A percentile compares a stretch with the other conserved stretches of the same genome.
phyloP scores from a whole-genome alignment of 2,888 invertebrate genomes.

The Drosophila dives region DNA sequence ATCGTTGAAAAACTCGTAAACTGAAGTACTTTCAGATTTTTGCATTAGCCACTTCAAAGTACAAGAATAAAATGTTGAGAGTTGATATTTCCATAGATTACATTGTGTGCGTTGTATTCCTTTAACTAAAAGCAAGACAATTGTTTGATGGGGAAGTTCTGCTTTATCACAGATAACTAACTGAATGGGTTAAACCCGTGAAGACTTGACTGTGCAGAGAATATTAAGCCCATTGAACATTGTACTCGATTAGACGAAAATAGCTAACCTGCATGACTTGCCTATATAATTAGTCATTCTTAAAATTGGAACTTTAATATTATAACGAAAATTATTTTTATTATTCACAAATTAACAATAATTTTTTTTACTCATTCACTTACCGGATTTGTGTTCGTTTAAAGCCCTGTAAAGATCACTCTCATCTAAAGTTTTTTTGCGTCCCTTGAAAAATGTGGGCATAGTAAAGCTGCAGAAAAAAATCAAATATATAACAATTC shows the following conservation, averaged over 20 bases:
- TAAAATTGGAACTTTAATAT: no score
- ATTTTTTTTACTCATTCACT: conserved; percentile 38
- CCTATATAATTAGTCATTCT: neutral
- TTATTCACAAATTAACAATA: neutral
- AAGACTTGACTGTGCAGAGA: conserved; percentile 6
- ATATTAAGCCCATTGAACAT: conserved; percentile 6
- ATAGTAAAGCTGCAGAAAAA: conserved; percentile 89
- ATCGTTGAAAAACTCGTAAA: conserved; percentile 38
- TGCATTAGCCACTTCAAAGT: conserved; percentile 40
- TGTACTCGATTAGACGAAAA: neutral
- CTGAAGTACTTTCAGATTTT: conserved; percentile 48
- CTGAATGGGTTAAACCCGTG: neutral
- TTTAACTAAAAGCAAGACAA: conserved; percentile 11
- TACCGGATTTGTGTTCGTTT: conserved; percentile 88
- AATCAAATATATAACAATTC: neutral
- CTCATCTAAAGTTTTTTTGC: conserved; percentile 89
- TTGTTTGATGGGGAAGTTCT: conserved; percentile 13
- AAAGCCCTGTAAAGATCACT: conserved; percentile 91
- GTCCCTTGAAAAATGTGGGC: conserved; percentile 91
- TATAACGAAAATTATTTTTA: no score
- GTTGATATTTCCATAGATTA: conserved; percentile 40
- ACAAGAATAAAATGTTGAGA: conserved; percentile 36
- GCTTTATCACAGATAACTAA: conserved; percentile 2
- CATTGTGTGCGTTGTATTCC: conserved; percentile 5
- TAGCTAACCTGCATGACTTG: neutral